Conservation (phyloP, 2,113 vertebrate genomes). For the Pygoscelis adeliae region DNA sequence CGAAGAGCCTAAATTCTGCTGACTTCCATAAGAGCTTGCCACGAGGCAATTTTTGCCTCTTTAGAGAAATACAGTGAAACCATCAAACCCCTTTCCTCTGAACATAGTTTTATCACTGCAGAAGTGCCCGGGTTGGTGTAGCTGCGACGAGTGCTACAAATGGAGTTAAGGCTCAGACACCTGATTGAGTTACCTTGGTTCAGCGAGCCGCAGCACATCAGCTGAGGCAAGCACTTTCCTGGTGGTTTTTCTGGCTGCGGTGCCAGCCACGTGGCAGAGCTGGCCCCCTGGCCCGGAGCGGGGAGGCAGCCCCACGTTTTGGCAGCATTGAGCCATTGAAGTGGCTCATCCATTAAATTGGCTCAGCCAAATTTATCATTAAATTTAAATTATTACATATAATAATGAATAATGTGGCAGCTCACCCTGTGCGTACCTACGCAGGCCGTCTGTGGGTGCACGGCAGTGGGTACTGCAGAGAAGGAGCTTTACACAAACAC, state of each 20-base stretch:
- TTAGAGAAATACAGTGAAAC: neutral
- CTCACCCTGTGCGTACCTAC: accelerated
- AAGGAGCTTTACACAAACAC: neutral
- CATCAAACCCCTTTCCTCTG: neutral
- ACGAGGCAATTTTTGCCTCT: neutral
- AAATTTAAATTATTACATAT: neutral
- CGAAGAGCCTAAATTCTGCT: neutral
- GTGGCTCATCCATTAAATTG: neutral
- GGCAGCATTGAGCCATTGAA: neutral
- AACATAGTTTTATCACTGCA: neutral
- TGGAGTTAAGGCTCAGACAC: neutral
- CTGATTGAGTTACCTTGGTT: neutral
- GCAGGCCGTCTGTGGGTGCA: accelerated
- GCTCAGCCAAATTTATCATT: neutral
- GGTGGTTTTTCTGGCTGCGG: neutral
- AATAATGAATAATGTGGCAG: neutral
- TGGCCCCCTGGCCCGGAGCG: neutral
- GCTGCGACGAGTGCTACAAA: neutral
- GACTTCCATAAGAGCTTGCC: neutral
- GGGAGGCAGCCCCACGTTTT: neutral
- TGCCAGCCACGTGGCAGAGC: neutral
- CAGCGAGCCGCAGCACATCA: neutral
- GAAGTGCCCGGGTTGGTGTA: neutral
- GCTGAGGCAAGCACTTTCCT: neutral
- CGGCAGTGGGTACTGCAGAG: neutral